Percentiles rank a stretch among this genome's conserved stretches.
Evolutionary conservation across 2,888 invertebrate genomes (phyloP).

Genomic region (Calliopum simillimum): DNA sequence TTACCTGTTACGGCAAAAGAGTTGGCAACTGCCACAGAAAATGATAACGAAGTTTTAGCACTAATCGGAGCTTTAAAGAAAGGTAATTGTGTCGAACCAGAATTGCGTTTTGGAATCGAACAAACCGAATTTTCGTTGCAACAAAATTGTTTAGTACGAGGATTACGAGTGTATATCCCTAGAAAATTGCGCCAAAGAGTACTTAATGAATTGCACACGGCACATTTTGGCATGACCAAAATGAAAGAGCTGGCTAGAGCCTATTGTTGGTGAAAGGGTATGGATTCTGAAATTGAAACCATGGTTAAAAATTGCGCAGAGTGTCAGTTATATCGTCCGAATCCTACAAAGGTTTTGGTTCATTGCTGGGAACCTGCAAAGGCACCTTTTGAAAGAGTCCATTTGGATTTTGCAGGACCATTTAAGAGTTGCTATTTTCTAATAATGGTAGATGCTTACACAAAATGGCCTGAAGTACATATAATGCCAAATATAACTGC

Average conservation of each 20-base stretch:
- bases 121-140: conserved; percentile 18
- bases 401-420: conserved; percentile 1
- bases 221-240: conserved; percentile 25
- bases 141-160: conserved; percentile 14
- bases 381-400: conserved; percentile 2
- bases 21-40: not conserved
- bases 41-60: conserved; percentile 1
- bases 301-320: not conserved
- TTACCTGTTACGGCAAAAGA: conserved; percentile 22
- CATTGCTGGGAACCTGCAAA: conserved; percentile 6
- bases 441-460: not conserved
- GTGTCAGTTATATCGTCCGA: conserved; percentile 1
- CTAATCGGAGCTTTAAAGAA: conserved; percentile 6
- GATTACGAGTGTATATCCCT: conserved; percentile 25
- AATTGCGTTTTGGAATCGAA: conserved; percentile 1
- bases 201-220: conserved; percentile 27
- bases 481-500: conserved; percentile 6
- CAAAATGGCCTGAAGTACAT: conserved; percentile 1
- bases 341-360: not conserved
- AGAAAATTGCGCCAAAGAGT: conserved; percentile 9
- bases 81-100: conserved; percentile 15
- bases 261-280: conserved; percentile 39
- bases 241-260: conserved; percentile 16
- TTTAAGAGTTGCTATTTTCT: conserved; percentile 3
- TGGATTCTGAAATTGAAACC: not conserved